A percentile compares a stretch with the other conserved stretches of the same genome.
Conservation (phyloP, 2,113 vertebrate genomes). For the Zootoca vivipara region DNA sequence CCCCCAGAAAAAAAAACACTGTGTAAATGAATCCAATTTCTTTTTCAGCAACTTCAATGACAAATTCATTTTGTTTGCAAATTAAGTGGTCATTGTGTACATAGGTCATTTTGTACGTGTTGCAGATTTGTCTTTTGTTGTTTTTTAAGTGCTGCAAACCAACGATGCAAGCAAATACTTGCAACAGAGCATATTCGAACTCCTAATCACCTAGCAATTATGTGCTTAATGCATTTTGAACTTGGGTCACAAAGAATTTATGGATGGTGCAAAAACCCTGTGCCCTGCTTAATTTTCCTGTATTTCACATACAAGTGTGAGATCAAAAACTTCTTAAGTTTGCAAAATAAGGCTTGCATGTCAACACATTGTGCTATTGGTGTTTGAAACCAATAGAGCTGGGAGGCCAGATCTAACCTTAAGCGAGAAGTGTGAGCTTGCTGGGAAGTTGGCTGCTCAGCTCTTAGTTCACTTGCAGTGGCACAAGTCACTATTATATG, state of each 20-base stretch:
- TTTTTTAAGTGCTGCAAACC: neutral
- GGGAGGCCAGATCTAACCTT: no score
- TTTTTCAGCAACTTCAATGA: neutral
- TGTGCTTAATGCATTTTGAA: constrained; percentile 28
- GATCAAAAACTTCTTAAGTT: neutral
- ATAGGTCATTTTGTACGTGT: no score
- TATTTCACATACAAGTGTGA: neutral
- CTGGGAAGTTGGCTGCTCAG: neutral
- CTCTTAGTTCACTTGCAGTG: neutral
- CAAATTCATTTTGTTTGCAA: neutral
- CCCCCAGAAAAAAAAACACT: no score
- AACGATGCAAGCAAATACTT: constrained; percentile 39
- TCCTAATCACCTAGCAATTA: constrained; percentile 37
- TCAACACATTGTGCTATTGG: neutral
- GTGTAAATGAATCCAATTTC: neutral
- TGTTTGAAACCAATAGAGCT: neutral
- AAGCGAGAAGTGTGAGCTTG: neutral
- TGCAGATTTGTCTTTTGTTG: no score
- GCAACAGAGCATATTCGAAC: constrained; percentile 29
- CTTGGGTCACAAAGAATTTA: neutral
- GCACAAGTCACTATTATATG: neutral
- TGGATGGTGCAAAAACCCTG: constrained; percentile 21
- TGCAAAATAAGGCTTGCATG: neutral
- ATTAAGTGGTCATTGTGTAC: neutral
- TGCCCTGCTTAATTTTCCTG: constrained; percentile 20